Base-by-base conservation (phyloP, 1,140 invertebrate species). In the Bombus waltoni region DNA sequence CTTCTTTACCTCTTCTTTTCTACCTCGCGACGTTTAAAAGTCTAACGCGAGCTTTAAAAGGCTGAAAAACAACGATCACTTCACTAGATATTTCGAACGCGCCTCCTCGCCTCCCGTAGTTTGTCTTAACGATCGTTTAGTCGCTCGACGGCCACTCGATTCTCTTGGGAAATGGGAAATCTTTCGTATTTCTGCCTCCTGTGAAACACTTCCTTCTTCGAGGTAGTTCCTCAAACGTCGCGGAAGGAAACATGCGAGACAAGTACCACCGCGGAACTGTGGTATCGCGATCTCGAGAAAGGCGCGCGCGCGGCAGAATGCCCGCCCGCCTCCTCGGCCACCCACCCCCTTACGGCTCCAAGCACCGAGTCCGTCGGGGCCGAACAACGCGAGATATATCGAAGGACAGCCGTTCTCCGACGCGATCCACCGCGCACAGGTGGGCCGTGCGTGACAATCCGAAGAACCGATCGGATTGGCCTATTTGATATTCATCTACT, bases 251-350 rank as follows among this genome's bases (percentile, higher is more conserved):
- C 72, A 85, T 53, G 86, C 81, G 72, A 74, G 59, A 75, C 77
- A 85, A 85, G 83, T 85, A 85, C 83, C 77, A 85, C 77, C 83
- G 83, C 83, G 83, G 83, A 85, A 85, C 83, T 85, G 83, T 85
- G 76, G 83, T 85, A 85, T 85, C 83, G 83, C 83, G 83, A 85
- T 85, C 83, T 85, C 77, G 83, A 85, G 83, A 85, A 85, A 85
- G 83, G 83, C 83, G 83, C 83, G 83, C 82, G 83, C 83, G 83
- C 83, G 76, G 83, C 77, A 80, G 83, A 80, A 85, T 84, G 83
- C 42, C 53, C 77, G 83, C 76, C 77, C 77, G 83, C 83, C 83
- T 85, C 83, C 83, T 80, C 76, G 83, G 62, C 83, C 83, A 85
- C 77, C 83, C 83, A 85, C 83, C 83, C 75, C 77, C 76, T 80